Evolutionary conservation across 2,113 vertebrate species (phyloP), one percentile per base, ranked within the genome.

Genomic region (Chrysochloris asiatica): DNA sequence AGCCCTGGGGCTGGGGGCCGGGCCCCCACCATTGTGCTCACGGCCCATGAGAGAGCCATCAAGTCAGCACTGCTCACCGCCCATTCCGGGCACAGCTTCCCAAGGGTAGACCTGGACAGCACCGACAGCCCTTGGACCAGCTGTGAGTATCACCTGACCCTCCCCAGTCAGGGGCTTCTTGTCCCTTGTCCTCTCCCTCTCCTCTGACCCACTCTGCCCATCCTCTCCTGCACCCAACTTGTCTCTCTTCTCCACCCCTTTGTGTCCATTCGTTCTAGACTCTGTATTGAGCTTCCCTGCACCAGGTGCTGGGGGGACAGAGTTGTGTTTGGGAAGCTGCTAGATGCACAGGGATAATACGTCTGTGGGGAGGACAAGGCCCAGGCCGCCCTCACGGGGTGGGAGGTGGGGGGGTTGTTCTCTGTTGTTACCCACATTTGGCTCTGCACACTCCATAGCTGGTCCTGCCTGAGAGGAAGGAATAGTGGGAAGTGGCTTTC

Each of bases 141-240:
- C 98, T 98, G 98, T 98, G 96, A 98, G 98, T 98, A 98, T 96
- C 90, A 0, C 11, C 93, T 38, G 43, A n/a, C n/a, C n/a, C n/a
- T 36, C 59, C n/a, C 24, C n/a, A 1, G 6, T 14, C 76, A 21
- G 4, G 1, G 26, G 59, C 59, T 9, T 10, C 59, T 38, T 1
- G 4, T 3, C 30, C 75, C 17, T 19, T 8, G 8, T 7, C 16
- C 24, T 19, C 30, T 1, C 4, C 21, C 30, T 10, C n/a, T 28
- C 36, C 30, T 50, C 71, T 8, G 12, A 38, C 50, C 38, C 30
- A 4, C 21, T 65, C 59, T n/a, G n/a, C 59, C 69, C n/a, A 28
- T 33, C 48, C 50, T 67, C 48, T 26, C 86, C n/a, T n/a, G n/a
- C n/a, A n/a, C n/a, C 26, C 14, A 7, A 65, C 61, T 38, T 90